Conservation (phyloP, 1,140 invertebrate genomes). For the Tetranychus cinnabarinus region DNA sequence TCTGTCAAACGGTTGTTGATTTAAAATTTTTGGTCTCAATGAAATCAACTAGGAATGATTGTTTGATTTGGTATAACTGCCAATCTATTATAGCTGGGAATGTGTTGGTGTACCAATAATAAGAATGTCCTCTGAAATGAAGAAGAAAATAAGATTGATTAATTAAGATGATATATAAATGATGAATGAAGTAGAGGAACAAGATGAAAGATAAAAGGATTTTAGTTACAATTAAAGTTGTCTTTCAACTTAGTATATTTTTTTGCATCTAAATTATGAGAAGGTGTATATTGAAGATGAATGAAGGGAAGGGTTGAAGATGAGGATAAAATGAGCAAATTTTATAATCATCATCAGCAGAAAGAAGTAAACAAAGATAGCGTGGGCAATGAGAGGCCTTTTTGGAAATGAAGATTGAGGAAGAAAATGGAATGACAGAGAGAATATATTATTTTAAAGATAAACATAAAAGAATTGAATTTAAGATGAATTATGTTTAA, state of each 20-base stretch:
- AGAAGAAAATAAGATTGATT: neutral
- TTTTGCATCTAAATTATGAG: too few species aligned
- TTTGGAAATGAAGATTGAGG: neutral
- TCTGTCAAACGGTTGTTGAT: neutral
- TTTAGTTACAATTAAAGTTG: too few species aligned
- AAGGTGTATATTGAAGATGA: too few species aligned
- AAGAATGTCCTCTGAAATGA: conserved; percentile 5
- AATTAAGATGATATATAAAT: neutral
- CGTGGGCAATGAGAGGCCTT: too few species aligned
- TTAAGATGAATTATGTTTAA: too few species aligned
- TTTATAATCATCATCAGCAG: too few species aligned
- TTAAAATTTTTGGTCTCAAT: neutral
- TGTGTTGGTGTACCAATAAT: conserved; percentile 4
- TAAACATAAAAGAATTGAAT: too few species aligned
- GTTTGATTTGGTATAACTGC: conserved; percentile 2
- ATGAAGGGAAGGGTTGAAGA: too few species aligned
- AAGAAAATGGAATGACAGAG: neutral
- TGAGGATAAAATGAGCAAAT: too few species aligned
- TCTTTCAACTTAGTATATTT: too few species aligned
- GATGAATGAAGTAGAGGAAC: neutral
- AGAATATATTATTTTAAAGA: neutral
- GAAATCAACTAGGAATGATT: conserved; percentile 2
- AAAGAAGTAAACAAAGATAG: too few species aligned
- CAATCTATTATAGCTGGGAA: conserved; percentile 4
- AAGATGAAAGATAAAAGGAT: neutral